Base-by-base conservation (phyloP, 2,888 invertebrate species). In the Campaea margaritaria region DNA sequence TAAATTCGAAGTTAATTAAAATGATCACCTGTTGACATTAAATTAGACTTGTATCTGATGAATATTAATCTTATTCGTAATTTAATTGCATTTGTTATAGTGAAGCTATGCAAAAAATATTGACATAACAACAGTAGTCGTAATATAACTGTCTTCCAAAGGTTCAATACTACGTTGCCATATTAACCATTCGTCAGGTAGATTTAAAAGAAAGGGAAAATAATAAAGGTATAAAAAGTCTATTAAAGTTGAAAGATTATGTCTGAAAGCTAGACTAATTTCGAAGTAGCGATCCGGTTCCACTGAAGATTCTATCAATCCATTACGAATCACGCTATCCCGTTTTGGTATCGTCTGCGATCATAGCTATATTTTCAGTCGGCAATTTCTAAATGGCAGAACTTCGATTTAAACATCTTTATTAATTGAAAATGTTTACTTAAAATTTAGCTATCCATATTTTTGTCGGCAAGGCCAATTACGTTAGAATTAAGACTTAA, bases 281-380 rank as follows among this genome's bases (percentile, higher is more conserved):
- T 60, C 67, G 38, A 54, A 65, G 64, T 63, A 69, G 44, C 55
- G 45, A 63, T 52, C 61, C 61, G 44, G 58, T 67, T 61, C 62
- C 59, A 61, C 53, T 55, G 59, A 61, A 61, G 53, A 55, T 64
- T 48, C 60, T 59, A 65, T 64, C 67, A 71, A 69, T 63, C 70
- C 61, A 68, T 68, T 67, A 67, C 52, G 46, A 56, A 71, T 67
- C 71, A 69, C 67, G 65, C 65, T 27, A 68, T 49, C 59, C 58
- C 58, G 42, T 69, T 68, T 59, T 63, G 63, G 51, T 57, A 27
- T 61, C 41, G 56, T 61, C 62, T 58, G 60, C 47, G 27, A 52
- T 50, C 42, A 45, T 48, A 39, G 39, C 50, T 52, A 41, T 48
- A 41, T 58, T 45, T 51, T 56, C 5, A 14, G 41, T 16, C 36